Evolutionary conservation across 1,140 invertebrate species (phyloP).

Genomic region (Chironomus tepperi): DNA sequence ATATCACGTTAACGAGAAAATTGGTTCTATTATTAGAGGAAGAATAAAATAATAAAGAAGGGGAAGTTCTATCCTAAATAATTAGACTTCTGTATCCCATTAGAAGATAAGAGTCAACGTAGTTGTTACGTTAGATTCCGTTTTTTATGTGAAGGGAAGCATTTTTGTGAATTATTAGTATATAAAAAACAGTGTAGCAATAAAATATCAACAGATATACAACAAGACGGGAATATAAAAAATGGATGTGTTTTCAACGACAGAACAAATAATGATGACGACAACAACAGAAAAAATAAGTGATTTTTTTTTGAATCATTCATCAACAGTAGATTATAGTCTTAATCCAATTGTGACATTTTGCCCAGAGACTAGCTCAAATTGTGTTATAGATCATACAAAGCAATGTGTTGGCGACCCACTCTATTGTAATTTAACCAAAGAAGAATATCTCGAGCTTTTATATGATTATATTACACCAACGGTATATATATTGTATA

Average conservation of each 20-base stretch:
- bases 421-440: slow-evolving; percentile 25
- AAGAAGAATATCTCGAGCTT: slow-evolving; percentile 25
- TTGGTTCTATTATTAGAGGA: no score
- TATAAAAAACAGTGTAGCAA: neutral
- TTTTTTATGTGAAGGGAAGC: neutral
- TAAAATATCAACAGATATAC: neutral
- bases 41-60: no score
- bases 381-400: slow-evolving; percentile 21
- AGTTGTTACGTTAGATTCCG: no score
- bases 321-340: neutral
- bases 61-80: no score
- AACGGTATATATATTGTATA: neutral
- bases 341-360: neutral
- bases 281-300: neutral
- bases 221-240: neutral
- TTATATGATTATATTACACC: slow-evolving; percentile 27
- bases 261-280: neutral
- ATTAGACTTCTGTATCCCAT: no score
- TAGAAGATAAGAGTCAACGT: no score
- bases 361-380: slow-evolving; percentile 6
- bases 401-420: slow-evolving; percentile 25
- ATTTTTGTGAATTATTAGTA: neutral
- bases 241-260: neutral
- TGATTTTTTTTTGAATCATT: neutral
- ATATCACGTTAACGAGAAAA: no score